Percentiles rank a stretch among this genome's conserved stretches.
Conservation (phyloP, 2,113 vertebrate genomes). For the Coptodon rendalli region DNA sequence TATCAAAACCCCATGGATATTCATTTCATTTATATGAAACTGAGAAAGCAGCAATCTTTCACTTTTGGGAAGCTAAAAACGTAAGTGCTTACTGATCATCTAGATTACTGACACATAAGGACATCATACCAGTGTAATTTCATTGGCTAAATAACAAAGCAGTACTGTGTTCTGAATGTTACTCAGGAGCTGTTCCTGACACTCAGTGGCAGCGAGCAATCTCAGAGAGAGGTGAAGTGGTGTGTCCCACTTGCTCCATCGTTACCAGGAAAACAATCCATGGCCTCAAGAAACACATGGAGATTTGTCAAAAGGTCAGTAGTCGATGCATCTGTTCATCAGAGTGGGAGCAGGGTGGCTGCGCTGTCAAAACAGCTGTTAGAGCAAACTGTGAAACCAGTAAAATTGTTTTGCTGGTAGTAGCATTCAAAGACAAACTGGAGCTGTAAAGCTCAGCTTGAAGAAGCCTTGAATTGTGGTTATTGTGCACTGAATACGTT, state of each 20-base stretch:
- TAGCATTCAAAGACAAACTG: not conserved
- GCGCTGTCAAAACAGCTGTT: not conserved
- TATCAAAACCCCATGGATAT: not conserved
- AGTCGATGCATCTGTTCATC: not conserved
- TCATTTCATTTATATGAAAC: not conserved
- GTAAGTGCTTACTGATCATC: not conserved
- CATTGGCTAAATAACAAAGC: not conserved
- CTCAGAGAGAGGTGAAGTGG: slow-evolving; percentile 84
- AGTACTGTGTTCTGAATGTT: not conserved
- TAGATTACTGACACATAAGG: not conserved
- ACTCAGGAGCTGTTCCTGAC: slow-evolving; percentile 70
- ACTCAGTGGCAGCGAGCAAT: slow-evolving; percentile 86
- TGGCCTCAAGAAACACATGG: slow-evolving; percentile 96
- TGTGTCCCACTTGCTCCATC: slow-evolving; percentile 87
- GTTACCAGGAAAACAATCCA: slow-evolving; percentile 89
- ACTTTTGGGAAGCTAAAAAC: not conserved
- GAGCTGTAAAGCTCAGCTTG: not conserved
- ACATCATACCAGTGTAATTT: not conserved
- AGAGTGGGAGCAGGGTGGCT: not conserved
- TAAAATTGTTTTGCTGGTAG: not conserved
- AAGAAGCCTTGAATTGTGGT: not conserved
- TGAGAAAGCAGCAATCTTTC: not conserved
- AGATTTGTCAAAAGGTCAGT: slow-evolving; percentile 93
- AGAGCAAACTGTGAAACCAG: not conserved
- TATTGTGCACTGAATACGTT: not conserved